A percentile compares a stretch with the other conserved stretches of the same genome.
Evolutionary conservation across 2,888 invertebrate species (phyloP).

Genomic region (Habrosyne pyritoides): DNA sequence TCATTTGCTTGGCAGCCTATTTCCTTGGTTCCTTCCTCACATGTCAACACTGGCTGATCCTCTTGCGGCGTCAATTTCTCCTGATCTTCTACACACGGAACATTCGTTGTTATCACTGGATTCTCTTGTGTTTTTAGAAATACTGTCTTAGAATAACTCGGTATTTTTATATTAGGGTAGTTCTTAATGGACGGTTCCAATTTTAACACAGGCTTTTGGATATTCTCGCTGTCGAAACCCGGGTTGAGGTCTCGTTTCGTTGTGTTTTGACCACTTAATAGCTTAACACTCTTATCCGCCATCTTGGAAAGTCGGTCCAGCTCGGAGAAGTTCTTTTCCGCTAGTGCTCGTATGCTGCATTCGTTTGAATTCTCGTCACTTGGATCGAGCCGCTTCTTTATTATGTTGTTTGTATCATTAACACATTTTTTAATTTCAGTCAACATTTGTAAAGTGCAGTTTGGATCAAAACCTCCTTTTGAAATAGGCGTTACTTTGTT

Average conservation of each 20-base stretch:
- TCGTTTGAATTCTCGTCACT: conserved; percentile 39
- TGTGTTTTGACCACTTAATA: conserved; percentile 65
- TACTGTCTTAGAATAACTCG: conserved; percentile 70
- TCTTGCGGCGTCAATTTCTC: conserved; percentile 52
- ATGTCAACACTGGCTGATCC: neutral
- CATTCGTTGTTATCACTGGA: conserved; percentile 48
- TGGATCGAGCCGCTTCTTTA: conserved; percentile 67
- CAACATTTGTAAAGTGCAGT: conserved; percentile 66
- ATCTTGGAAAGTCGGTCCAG: conserved; percentile 73
- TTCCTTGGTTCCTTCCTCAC: conserved; percentile 47
- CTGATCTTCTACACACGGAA: conserved; percentile 76
- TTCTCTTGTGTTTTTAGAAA: conserved; percentile 59
- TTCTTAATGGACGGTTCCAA: conserved; percentile 40
- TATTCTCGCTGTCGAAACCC: conserved; percentile 72
- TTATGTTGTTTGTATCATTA: conserved; percentile 73
- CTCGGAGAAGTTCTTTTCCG: conserved; percentile 77
- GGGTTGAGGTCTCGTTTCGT: conserved; percentile 68
- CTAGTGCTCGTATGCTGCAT: conserved; percentile 64
- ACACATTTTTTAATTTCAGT: conserved; percentile 74
- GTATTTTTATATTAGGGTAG: conserved; percentile 67
- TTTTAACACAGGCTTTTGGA: conserved; percentile 47
- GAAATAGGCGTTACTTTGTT: conserved; percentile 23
- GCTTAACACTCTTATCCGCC: conserved; percentile 73
- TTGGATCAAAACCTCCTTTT: conserved; percentile 51
- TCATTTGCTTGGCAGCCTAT: conserved; percentile 55